A percentile compares a stretch with the other conserved stretches of the same genome.
phyloP scores from a whole-genome alignment of 2,113 vertebrate genomes.

The Elanus axillaris region DNA sequence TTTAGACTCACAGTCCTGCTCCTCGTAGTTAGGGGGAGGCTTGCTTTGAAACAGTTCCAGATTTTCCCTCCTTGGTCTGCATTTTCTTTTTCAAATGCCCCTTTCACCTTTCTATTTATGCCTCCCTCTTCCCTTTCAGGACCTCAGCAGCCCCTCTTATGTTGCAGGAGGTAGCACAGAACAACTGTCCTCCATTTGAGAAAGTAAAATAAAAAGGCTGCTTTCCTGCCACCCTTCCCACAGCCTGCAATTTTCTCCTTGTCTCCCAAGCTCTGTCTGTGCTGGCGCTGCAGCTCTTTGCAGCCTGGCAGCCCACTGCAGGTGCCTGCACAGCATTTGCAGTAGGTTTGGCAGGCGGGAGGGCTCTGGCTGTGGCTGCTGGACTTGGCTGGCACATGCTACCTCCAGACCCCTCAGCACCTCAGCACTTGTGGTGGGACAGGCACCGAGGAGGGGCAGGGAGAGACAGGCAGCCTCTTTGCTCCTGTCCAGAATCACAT shows the following conservation, averaged over 20 bases:
- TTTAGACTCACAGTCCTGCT: neutral
- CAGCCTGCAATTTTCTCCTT: neutral
- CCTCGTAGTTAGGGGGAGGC: neutral
- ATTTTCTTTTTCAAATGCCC: neutral
- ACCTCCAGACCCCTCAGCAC: neutral
- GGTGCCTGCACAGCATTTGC: neutral
- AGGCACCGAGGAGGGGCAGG: fast-evolving
- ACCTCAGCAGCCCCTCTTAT: neutral
- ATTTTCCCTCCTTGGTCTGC: neutral
- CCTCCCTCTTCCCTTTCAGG: neutral
- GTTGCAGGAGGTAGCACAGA: neutral
- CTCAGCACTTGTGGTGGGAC: neutral
- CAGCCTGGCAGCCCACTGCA: neutral
- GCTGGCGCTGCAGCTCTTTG: neutral
- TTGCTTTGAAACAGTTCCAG: conserved; percentile 19
- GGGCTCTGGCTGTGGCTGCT: neutral
- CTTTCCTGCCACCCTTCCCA: neutral
- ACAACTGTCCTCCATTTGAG: neutral
- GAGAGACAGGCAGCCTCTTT: neutral
- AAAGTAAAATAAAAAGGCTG: neutral
- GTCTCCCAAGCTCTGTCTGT: neutral
- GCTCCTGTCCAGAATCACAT: fast-evolving
- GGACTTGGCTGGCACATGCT: fast-evolving
- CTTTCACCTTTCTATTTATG: neutral
- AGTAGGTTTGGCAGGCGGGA: neutral